Base-by-base conservation (phyloP, 1,140 invertebrate genomes). In the Zaprionus vittiger region DNA sequence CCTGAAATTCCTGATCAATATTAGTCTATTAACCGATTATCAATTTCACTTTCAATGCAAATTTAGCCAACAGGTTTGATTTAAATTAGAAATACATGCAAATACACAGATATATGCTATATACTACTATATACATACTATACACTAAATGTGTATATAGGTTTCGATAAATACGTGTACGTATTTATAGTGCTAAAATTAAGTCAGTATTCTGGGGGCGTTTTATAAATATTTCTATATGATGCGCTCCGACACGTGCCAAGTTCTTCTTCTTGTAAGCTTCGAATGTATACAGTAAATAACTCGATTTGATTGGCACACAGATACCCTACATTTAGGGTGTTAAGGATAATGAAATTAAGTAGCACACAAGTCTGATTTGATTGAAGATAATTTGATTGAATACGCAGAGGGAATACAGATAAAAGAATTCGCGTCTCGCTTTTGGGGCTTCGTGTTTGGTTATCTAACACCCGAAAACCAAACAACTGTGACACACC, bases 61-160 rank as follows among this genome's bases (percentile, higher is more conserved):
- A 49, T 38, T 17, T 22, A 17, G 15, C 11, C 34, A 70, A 70
- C 65, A 47, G 65, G 72, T 62, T 69, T n/a, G 14, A 28, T 56
- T 56, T 31, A 24, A n/a, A 26, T n/a, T 28, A 56, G 22, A 56
- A 56, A 56, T 11, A 56, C 7, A 26, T 22, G 6, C n/a, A 52
- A 11, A 56, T 56, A 15, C 26, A 31, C 2, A 47, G 7, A 17
- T 9, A 17, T 5, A n/a, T 26, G 15, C 5, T 34, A 34, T 34
- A 34, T 31, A 9, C 28, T 7, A 7, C 2, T 31, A 7, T 31
- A 31, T 31, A 28, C 26, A 34, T 34, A 34, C 28, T 11, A 34
- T 34, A 34, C 31, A 34, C 31, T 2, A 34, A 11, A 34, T 9
- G 9, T 34, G 31, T 34, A 26, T 56, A 56, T 31, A 56, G 6